Evolutionary conservation across 1,140 invertebrate species (phyloP), one percentile per base, ranked within the genome.

Genomic region (Cherax destructor): DNA sequence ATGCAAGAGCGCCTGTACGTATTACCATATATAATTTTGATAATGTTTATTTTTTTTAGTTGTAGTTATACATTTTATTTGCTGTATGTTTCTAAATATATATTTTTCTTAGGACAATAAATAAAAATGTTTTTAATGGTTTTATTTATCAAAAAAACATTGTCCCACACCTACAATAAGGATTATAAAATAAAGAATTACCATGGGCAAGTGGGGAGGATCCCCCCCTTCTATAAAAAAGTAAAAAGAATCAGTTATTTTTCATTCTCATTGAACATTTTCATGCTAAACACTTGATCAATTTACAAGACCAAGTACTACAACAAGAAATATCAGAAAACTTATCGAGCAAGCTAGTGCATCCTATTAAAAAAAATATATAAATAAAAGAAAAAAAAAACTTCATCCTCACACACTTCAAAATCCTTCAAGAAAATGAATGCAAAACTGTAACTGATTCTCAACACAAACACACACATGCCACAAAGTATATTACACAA

Each of bases 111-210:
- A 21, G 61, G 61, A 18, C 5, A 65, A 65, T 65, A 21, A 65
- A 65, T 18, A 18, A 65, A 65, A 65, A 65, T 5, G 13, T 21
- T 65, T 65, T 11, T 49, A 80, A 59, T 56, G 24, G 5, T 59
- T 83, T 83, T 83, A 83, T 56, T 83, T 83, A 83, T 52, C 80
- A 83, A 83, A 83, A 83, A 56, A 56, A 56, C 52, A 74, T 30
- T 83, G 80, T 83, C 80, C 80, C 80, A 83, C 80, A 83, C 80
- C 80, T 83, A 83, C 80, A 83, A 56, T 83, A 83, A 83, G 49
- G 80, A 83, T 56, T 83, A 83, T 83, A 83, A 83, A 83, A 59
- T 83, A 83, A 83, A 83, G 56, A 56, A 83, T 59, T 59, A 74
- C 24, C 56, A 59, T 52, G 80, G 21, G 50, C 52, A 83, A 83